Conservation (phyloP, 2,888 invertebrate species). For the Drepanosiphum platanoidis region DNA sequence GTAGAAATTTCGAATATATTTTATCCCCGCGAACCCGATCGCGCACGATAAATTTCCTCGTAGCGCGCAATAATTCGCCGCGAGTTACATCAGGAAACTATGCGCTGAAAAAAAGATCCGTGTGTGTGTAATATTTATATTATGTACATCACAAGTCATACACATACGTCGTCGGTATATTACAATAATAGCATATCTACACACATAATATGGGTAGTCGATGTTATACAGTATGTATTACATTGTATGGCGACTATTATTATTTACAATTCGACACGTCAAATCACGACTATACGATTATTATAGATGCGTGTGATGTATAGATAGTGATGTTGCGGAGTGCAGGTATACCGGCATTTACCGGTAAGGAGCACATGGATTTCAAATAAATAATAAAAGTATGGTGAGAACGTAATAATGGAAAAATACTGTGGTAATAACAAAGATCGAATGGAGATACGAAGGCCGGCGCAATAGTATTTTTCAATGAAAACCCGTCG, state of each 20-base stretch:
- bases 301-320: background rate
- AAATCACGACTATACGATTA: background rate
- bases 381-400: background rate
- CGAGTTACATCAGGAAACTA: background rate
- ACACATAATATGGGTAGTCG: background rate
- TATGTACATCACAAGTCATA: background rate
- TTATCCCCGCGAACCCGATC: background rate
- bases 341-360: background rate
- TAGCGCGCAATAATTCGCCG: too few relatives aligned
- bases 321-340: conserved; percentile 4
- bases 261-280: conserved; percentile 34
- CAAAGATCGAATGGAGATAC: background rate
- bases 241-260: background rate
- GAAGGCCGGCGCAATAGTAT: background rate
- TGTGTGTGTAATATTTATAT: too few relatives aligned
- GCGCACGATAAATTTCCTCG: too few relatives aligned
- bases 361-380: background rate
- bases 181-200: background rate
- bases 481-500: background rate
- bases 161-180: background rate
- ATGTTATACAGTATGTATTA: background rate
- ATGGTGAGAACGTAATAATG: background rate
- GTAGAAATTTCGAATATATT: background rate
- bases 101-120: background rate
- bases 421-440: background rate